Percentiles rank a stretch among this genome's conserved stretches.
Evolutionary conservation across 1,140 invertebrate genomes (phyloP).

Genomic region (Semibalanus balanoides): DNA sequence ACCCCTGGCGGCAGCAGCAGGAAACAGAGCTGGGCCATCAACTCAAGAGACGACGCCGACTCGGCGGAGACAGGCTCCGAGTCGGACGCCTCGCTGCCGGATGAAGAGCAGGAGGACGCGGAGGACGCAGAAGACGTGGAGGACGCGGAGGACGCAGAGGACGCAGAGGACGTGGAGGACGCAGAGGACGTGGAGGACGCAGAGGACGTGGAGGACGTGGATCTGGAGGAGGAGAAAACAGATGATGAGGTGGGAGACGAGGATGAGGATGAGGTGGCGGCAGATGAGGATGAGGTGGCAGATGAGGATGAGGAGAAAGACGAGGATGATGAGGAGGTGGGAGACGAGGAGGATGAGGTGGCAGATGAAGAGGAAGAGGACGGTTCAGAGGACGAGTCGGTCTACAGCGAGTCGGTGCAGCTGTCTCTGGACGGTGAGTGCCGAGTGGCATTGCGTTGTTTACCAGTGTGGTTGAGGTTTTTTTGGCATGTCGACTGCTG

Average conservation of each 20-base stretch:
- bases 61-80: not conserved
- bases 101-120: too few species aligned
- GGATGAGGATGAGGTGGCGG: too few species aligned
- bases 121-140: not conserved
- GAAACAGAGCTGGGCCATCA: conserved; percentile 7
- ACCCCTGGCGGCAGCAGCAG: conserved; percentile 7
- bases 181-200: too few species aligned
- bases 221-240: not conserved
- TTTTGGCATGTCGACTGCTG: too few species aligned
- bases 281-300: too few species aligned
- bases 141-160: too few species aligned
- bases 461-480: too few species aligned
- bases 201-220: not conserved
- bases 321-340: not conserved
- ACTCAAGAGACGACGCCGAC: not conserved
- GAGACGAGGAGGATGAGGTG: too few species aligned
- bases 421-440: not conserved
- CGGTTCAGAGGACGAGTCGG: not conserved
- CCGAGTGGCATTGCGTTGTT: too few species aligned
- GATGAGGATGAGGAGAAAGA: not conserved
- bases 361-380: too few species aligned
- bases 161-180: too few species aligned
- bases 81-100: not conserved
- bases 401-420: not conserved
- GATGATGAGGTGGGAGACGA: too few species aligned